Conservation (phyloP, 1,140 invertebrate species). For the Drosophila burlai region DNA sequence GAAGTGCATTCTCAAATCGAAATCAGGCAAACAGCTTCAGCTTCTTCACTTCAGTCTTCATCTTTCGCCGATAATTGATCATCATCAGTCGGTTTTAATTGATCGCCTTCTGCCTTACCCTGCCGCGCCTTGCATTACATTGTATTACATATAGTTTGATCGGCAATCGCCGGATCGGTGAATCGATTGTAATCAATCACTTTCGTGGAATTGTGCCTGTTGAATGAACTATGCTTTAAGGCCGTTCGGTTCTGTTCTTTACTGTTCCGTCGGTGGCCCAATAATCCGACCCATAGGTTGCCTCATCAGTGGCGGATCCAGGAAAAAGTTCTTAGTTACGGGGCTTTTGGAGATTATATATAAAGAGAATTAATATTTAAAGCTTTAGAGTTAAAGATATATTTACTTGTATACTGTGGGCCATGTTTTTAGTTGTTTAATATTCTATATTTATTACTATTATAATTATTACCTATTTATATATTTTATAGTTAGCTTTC, state of each 20-base stretch:
- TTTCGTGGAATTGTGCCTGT: constrained; percentile 74
- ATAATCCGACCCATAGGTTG: constrained; percentile 38
- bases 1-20: constrained; percentile 20
- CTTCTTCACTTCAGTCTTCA: constrained; percentile 44
- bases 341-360: neutral
- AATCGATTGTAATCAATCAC: constrained; percentile 79
- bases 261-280: constrained; percentile 39
- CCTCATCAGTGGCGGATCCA: constrained; percentile 1
- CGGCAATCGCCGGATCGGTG: constrained; percentile 28
- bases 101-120: constrained; percentile 64
- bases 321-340: neutral
- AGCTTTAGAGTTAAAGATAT: too few species aligned
- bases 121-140: constrained; percentile 51
- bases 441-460: neutral
- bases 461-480: neutral
- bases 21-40: constrained; percentile 20
- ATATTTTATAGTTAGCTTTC: neutral
- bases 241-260: neutral
- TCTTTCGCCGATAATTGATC: constrained; percentile 77
- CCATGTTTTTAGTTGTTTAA: neutral
- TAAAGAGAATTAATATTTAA: neutral
- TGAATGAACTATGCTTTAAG: constrained; percentile 69
- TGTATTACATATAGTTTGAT: constrained; percentile 44
- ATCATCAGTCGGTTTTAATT: constrained; percentile 83
- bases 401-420: neutral